Percentiles rank a stretch among this genome's conserved stretches.
phyloP scores from a whole-genome alignment of 2,113 vertebrate species.

The Nesoenas mayeri region DNA sequence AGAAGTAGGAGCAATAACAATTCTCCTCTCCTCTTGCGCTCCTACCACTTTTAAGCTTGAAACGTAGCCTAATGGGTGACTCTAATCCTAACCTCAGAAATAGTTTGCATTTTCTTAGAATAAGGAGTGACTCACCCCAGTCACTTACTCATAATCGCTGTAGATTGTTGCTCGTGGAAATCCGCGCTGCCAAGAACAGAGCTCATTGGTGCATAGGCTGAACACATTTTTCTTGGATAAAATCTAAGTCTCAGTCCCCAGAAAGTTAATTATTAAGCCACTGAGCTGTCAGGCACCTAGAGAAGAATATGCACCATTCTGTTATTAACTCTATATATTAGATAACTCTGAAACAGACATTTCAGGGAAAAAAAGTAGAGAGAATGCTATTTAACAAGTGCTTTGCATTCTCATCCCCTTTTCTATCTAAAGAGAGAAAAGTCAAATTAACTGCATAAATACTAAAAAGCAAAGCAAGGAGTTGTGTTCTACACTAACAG shows the following conservation, averaged over 20 bases:
- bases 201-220: background rate
- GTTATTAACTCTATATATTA: background rate
- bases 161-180: slow-evolving; percentile 25
- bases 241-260: background rate
- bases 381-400: background rate
- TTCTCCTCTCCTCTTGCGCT: background rate
- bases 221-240: slow-evolving; percentile 35
- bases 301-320: background rate
- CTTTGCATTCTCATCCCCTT: background rate
- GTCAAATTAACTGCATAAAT: background rate
- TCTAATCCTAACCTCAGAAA: slow-evolving; percentile 34
- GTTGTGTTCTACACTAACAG: background rate
- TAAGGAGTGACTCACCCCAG: slow-evolving; percentile 42
- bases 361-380: background rate
- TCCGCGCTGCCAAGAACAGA: background rate
- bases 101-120: slow-evolving; percentile 55
- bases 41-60: background rate
- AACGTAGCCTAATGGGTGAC: background rate
- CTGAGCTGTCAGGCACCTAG: background rate
- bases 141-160: slow-evolving; percentile 26
- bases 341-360: background rate
- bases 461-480: background rate
- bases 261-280: slow-evolving; percentile 44
- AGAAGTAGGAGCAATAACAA: background rate
- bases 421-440: background rate